Conservation (phyloP, 2,888 invertebrate species). For the Brachynemurus nebulosus region DNA sequence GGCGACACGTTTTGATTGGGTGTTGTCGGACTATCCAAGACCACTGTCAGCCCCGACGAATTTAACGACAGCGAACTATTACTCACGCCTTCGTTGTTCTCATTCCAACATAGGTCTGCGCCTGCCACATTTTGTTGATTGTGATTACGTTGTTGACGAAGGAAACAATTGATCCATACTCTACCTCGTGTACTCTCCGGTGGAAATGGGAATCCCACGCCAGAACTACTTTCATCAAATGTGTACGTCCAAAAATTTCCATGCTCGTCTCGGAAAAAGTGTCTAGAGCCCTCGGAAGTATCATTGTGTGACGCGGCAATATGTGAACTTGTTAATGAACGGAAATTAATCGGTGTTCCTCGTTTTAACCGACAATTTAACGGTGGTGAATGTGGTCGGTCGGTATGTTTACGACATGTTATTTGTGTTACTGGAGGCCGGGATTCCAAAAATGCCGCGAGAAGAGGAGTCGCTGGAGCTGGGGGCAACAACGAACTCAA, state of each 20-base stretch:
- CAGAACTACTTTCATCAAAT: slow-evolving; percentile 63
- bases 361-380: slow-evolving; percentile 19
- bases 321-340: slow-evolving; percentile 29
- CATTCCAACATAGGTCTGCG: slow-evolving; percentile 19
- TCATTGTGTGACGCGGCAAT: slow-evolving; percentile 71
- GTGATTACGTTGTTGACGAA: slow-evolving; percentile 25
- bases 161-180: slow-evolving; percentile 24
- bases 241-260: slow-evolving; percentile 81
- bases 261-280: slow-evolving; percentile 73
- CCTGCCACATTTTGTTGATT: slow-evolving; percentile 11
- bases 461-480: slow-evolving; percentile 41
- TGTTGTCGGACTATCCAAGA: slow-evolving; percentile 29
- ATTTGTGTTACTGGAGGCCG: slow-evolving; percentile 37
- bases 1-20: slow-evolving; percentile 23
- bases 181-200: slow-evolving; percentile 25
- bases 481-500: slow-evolving; percentile 50
- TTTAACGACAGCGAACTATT: slow-evolving; percentile 36
- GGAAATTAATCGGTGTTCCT: slow-evolving; percentile 9
- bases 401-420: slow-evolving; percentile 3
- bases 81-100: slow-evolving; percentile 31
- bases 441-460: slow-evolving; percentile 49
- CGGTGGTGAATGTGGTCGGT: slow-evolving; percentile 4
- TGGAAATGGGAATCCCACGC: slow-evolving; percentile 22
- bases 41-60: slow-evolving; percentile 30
- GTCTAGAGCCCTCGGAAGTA: slow-evolving; percentile 69